Conservation (phyloP, 1,140 invertebrate genomes). For the Drosophila teissieri region DNA sequence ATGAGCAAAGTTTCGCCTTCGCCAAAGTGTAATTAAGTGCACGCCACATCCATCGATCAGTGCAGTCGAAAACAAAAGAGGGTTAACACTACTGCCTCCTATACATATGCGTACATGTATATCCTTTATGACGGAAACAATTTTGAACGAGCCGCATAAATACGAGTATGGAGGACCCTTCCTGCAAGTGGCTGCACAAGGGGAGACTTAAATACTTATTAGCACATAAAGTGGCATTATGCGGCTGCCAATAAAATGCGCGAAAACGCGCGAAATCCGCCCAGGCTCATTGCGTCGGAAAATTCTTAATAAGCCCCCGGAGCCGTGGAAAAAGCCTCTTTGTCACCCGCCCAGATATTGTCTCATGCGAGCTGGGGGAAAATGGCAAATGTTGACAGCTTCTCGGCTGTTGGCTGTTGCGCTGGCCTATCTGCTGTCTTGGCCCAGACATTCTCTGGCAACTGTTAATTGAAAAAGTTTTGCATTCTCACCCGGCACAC, state of each 20-base stretch:
- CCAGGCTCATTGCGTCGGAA: conserved; percentile 54
- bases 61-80: conserved; percentile 6
- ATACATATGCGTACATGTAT: no score
- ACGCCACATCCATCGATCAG: conserved; percentile 42
- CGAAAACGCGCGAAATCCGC: conserved; percentile 49
- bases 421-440: conserved; percentile 37
- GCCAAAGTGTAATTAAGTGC: conserved; percentile 69
- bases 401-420: conserved; percentile 14
- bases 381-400: conserved; percentile 57
- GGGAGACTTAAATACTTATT: conserved; percentile 63
- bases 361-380: conserved; percentile 21
- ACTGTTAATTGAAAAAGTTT: conserved; percentile 83
- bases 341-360: conserved; percentile 24
- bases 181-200: conserved; percentile 14
- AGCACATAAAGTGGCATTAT: conserved; percentile 70
- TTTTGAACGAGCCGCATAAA: conserved; percentile 35
- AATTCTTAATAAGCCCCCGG: conserved; percentile 63
- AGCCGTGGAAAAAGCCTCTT: conserved; percentile 45
- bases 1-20: conserved; percentile 70
- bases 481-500: conserved; percentile 48
- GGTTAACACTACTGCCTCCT: not conserved
- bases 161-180: conserved; percentile 17
- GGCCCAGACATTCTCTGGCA: conserved; percentile 55
- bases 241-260: conserved; percentile 58
- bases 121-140: conserved; percentile 20